These are phyloP conservation scores for Oscheius sp. DNA, from an alignment of 2,888 invertebrate species.

Conservation along the genomic window DNA sequence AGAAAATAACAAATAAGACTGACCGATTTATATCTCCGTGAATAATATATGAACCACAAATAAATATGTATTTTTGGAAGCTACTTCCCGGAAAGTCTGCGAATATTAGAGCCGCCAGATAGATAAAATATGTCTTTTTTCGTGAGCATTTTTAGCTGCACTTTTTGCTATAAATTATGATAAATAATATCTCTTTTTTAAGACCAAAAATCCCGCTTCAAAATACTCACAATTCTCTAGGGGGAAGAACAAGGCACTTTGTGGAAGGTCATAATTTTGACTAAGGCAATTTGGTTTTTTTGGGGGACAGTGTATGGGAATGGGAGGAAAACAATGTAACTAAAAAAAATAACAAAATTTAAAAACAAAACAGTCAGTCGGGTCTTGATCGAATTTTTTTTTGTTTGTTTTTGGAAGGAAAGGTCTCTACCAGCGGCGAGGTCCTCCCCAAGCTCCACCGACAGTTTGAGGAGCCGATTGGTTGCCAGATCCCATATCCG, in stretches of 20 bases:
- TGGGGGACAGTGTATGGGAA: background rate
- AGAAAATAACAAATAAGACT: too few species aligned
- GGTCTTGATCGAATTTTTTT: too few species aligned
- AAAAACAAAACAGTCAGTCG: background rate
- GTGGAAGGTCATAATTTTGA: too few species aligned
- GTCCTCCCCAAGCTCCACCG: conserved; percentile 53
- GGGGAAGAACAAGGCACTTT: background rate
- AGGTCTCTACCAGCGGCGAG: conserved; percentile 53
- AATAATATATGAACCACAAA: too few species aligned
- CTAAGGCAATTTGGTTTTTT: background rate
- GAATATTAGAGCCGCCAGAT: too few species aligned
- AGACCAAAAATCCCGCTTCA: conserved; percentile 6
- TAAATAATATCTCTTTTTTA: too few species aligned
- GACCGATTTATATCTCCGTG: too few species aligned
- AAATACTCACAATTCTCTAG: conserved; percentile 1
- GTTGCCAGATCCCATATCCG: conserved; percentile 63
- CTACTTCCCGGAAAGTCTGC: too few species aligned
- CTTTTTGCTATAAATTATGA: too few species aligned
- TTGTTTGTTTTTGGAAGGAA: background rate
- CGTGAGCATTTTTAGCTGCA: too few species aligned
- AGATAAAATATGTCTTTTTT: too few species aligned
- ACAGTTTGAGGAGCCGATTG: conserved; percentile 31
- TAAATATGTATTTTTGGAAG: too few species aligned
- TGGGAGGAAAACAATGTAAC: background rate
- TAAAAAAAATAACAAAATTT: background rate